A percentile compares a stretch with the other conserved stretches of the same genome.
Conservation (phyloP, 2,888 invertebrate species). For the Drosophila fungiperda region DNA sequence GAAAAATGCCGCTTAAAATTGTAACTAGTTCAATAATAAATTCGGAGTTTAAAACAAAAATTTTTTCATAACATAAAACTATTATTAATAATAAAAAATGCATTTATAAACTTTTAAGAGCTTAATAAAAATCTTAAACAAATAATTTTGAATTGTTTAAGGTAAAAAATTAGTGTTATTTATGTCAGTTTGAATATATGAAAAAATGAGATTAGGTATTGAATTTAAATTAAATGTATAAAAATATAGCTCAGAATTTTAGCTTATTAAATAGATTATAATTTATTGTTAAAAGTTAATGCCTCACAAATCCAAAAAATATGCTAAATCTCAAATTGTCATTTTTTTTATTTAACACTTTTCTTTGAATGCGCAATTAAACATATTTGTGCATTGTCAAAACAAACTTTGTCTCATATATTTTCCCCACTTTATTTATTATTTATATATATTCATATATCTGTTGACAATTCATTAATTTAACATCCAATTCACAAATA, state of each 20-base stretch:
- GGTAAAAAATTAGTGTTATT: not conserved
- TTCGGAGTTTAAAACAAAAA: not conserved
- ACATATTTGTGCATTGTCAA: not conserved
- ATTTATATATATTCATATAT: not conserved
- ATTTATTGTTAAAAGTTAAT: not conserved
- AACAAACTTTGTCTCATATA: not conserved
- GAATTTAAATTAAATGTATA: not conserved
- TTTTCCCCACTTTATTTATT: not conserved
- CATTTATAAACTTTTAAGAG: not conserved
- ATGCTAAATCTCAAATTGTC: not conserved
- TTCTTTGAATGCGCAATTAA: not conserved
- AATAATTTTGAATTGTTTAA: not conserved
- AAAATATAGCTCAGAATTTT: not conserved
- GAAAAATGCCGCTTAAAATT: not conserved
- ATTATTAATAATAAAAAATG: not conserved
- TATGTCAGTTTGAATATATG: not conserved
- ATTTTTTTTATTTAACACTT: not conserved
- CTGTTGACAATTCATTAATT: constrained; percentile 10
- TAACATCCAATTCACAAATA: constrained; percentile 24
- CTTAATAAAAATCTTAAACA: not conserved
- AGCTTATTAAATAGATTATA: not conserved
- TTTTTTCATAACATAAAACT: not conserved
- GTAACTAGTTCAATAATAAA: not conserved
- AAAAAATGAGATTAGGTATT: not conserved
- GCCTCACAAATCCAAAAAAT: not conserved